A percentile compares a stretch with the other conserved stretches of the same genome.
These are phyloP conservation scores for Carassius carassius DNA, from an alignment of 2,113 vertebrate genomes.

Conservation along the genomic window DNA sequence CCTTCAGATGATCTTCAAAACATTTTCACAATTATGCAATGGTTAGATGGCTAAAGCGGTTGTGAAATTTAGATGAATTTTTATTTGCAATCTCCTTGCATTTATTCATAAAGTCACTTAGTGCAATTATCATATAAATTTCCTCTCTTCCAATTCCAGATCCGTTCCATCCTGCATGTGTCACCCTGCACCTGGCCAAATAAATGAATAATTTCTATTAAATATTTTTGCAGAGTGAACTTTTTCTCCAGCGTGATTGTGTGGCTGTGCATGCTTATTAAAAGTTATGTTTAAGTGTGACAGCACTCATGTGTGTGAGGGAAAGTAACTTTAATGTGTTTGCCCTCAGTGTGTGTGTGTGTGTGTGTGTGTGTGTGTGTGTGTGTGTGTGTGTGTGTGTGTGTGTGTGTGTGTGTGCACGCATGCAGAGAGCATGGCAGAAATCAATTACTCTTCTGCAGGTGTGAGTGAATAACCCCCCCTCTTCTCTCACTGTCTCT, in stretches of 20 bases:
- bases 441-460: slow-evolving; percentile 60
- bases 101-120: slow-evolving; percentile 60
- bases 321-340: slow-evolving; percentile 31
- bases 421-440: slow-evolving; percentile 41
- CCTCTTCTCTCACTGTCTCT: slow-evolving; percentile 6
- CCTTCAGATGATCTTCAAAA: slow-evolving; percentile 55
- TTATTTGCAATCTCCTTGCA: slow-evolving; percentile 53
- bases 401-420: slow-evolving; percentile 19
- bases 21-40: slow-evolving; percentile 50
- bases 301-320: slow-evolving; percentile 36
- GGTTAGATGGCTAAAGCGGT: slow-evolving; percentile 36
- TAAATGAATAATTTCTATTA: slow-evolving; percentile 34
- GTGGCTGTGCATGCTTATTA: slow-evolving; percentile 23
- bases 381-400: slow-evolving; percentile 27
- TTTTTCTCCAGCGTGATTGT: slow-evolving; percentile 3
- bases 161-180: slow-evolving; percentile 12
- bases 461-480: slow-evolving; percentile 53
- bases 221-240: slow-evolving; percentile 45
- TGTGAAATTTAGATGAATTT: slow-evolving; percentile 44
- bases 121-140: slow-evolving; percentile 62
- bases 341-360: slow-evolving; percentile 20
- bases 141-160: slow-evolving; percentile 43
- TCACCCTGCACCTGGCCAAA: slow-evolving; percentile 16
- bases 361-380: slow-evolving; percentile 18
- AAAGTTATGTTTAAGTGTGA: slow-evolving; percentile 52